A percentile compares a stretch with the other conserved stretches of the same genome.
phyloP scores from a whole-genome alignment of 2,797 vertebrate genomes.

The Tragelaphus oryx region DNA sequence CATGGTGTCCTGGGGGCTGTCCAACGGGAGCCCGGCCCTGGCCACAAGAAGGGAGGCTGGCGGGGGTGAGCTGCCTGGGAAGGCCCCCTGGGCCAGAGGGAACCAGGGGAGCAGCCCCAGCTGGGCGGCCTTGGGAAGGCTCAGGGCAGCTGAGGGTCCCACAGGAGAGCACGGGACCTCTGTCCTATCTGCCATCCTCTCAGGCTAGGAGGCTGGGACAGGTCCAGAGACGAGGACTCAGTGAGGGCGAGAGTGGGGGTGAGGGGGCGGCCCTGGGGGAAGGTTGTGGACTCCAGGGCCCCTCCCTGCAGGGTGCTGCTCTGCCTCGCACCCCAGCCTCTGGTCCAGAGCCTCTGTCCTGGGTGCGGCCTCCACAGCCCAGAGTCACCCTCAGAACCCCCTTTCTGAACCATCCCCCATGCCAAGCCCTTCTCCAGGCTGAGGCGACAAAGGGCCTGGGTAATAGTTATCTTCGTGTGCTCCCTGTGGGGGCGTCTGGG shows the following conservation, averaged over 20 bases:
- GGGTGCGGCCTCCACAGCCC: background rate
- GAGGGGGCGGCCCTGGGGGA: background rate
- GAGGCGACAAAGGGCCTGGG: background rate
- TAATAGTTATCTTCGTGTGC: background rate
- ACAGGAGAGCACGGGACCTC: background rate
- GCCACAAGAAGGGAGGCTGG: background rate
- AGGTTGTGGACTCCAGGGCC: background rate
- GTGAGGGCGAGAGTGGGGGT: background rate
- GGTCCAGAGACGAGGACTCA: background rate
- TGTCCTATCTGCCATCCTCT: background rate
- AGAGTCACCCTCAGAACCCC: background rate
- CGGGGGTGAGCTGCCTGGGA: background rate
- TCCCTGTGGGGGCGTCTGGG: background rate
- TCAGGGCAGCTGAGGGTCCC: background rate
- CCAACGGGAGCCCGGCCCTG: accelerated
- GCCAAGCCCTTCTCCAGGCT: background rate
- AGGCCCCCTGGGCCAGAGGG: background rate
- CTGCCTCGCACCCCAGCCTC: background rate
- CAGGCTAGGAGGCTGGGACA: background rate
- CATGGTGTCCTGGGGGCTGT: background rate
- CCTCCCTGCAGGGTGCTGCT: background rate
- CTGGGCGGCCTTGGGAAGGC: background rate
- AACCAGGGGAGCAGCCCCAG: background rate
- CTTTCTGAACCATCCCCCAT: background rate
- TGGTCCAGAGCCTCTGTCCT: background rate